These are phyloP conservation scores for Plutomurus gul DNA, from an alignment of 1,140 invertebrate genomes.

Conservation along the genomic window DNA sequence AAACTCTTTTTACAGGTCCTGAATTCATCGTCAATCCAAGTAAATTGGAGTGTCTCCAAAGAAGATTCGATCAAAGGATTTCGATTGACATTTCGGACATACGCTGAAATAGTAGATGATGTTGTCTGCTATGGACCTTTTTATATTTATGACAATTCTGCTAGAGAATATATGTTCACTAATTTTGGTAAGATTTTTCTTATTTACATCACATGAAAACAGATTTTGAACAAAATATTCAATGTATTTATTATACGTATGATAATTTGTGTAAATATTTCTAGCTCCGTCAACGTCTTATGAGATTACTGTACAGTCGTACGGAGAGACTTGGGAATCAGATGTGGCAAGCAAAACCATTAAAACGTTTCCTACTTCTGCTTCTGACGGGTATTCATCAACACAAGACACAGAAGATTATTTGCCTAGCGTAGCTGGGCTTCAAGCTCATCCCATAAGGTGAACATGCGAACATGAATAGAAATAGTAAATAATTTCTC, in stretches of 20 bases:
- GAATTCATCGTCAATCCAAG: conserved; percentile 44
- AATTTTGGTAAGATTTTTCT: conserved; percentile 34
- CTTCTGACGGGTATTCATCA: not conserved
- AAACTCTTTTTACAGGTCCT: too few relatives aligned
- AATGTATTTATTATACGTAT: not conserved
- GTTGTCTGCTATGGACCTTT: conserved; percentile 44
- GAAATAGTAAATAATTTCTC: too few relatives aligned
- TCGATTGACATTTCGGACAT: conserved; percentile 38
- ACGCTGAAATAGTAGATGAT: conserved; percentile 31
- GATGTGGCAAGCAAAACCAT: conserved; percentile 30
- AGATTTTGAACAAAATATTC: not conserved
- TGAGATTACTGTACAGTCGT: conserved; percentile 33
- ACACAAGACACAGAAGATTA: conserved; percentile 4
- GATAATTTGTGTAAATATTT: not conserved
- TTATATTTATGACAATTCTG: conserved; percentile 32
- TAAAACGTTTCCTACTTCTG: not conserved
- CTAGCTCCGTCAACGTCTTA: conserved; percentile 27
- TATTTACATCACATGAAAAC: not conserved
- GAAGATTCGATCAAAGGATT: conserved; percentile 38
- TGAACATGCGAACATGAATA: not conserved
- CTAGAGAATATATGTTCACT: conserved; percentile 38
- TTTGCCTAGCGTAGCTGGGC: not conserved
- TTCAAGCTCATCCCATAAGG: conserved; percentile 34
- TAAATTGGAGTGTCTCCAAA: conserved; percentile 44
- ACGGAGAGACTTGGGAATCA: conserved; percentile 32